Evolutionary conservation across 2,797 vertebrate genomes (phyloP), one percentile per base, ranked within the genome.

Genomic region (Syngnathus acus): DNA sequence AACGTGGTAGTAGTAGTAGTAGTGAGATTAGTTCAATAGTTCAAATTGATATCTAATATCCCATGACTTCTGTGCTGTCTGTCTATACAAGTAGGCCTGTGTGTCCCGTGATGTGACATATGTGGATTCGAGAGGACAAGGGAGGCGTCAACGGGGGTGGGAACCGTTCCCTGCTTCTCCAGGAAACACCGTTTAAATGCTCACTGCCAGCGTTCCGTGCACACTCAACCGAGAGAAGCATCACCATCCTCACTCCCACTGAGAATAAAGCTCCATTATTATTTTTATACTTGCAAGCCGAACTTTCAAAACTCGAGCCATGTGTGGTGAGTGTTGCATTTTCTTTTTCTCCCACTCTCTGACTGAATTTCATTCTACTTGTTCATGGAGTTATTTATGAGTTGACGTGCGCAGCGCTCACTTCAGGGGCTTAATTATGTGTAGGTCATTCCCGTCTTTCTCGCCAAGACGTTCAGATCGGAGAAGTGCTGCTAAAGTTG

Each of bases 321-420:
- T 92, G 91, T 92, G 91, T 39, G 91, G 91, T 92, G 80, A 87
- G 91, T 62, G 4, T 6, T 21, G 39, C 13, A 0, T 32, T 47
- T 63, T 23, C 13, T 0, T 32, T 47, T 63, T 23, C 32, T 6
- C 26, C 26, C 2, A 26, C 32, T 32, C 37, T 23, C 39, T 54
- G 21, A 26, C 21, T 57, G 37, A 6, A 57, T 57, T 42, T 42
- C 39, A 40, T 51, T 51, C 19, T 51, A n/a, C 50, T 3, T 9
- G 47, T 50, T 50, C 17, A 7, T n/a, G 8, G 47, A 19, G 17
- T 50, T 3, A 7, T 45, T 45, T 21, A 19, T 1, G 1, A n/a
- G 19, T 21, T 51, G n/a, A 21, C n/a, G n/a, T 3, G 48, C 48
- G n/a, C 48, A 51, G 19, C 32, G 32, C 10, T 21, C 19, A 51